Base-by-base conservation (phyloP, 1,140 invertebrate genomes). In the Asbolus verrucosus region DNA sequence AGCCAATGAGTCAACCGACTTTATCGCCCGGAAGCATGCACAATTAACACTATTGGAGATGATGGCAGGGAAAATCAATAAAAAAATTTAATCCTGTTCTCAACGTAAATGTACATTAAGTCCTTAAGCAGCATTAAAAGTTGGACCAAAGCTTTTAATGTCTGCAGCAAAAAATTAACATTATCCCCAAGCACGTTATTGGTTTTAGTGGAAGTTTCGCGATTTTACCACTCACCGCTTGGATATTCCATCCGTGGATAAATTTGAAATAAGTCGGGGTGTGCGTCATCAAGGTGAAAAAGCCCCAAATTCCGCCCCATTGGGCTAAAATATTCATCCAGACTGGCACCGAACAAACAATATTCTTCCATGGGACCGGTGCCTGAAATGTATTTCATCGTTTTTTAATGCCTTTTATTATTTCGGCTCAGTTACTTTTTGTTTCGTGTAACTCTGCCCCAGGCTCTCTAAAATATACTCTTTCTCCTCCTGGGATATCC, bases 241-340 rank as follows among this genome's bases (percentile, higher is more conserved):
- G 85, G 13, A 96, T 90, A 72, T 93, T 87, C 85, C 91, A 94
- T 66, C 93, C 90, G 61, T 96, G 89, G 24, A 96, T 88, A 73
- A 91, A 88, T 66, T 90, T 91, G 77, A 97, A 90, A 78, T 95
- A 97, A 0, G 90, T 92, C 0, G 95, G 95, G 0, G 93, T 85
- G 74, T 94, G 89, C 0, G 92, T 93, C 79, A 96, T 88, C 50
- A 96, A 82, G 0, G 92, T 96, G 68, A 95, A 92, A 27, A 94
- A 87, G 1, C 92, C 92, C 93, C 94, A 97, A 74, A 92, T 88
- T 39, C 89, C 87, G 6, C 92, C 91, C 84, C 91, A 91, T 78
- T 97, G 92, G 0, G 89, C 87, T 0, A 90, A 76, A 39, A 91
- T 85, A 54, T 91, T 88, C 16, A 93, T 87, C 92, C 92, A 95